Percentiles rank a stretch among this genome's conserved stretches.
Evolutionary conservation across 2,888 invertebrate species (phyloP).

Genomic region (Calliphora vomitoria): DNA sequence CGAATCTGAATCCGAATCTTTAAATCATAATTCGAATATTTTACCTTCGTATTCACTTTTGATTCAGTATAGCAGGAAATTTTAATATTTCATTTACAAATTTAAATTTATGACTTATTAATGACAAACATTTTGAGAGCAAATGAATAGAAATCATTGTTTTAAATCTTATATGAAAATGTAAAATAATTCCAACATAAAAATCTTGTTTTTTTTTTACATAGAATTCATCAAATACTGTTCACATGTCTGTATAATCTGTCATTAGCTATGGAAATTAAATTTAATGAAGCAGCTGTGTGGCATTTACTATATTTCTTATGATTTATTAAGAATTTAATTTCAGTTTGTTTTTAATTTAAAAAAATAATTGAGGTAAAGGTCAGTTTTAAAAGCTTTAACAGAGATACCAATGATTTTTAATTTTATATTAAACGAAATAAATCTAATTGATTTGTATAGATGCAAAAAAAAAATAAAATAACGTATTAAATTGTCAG

Average conservation of each 20-base stretch:
- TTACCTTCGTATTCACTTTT: too few species aligned
- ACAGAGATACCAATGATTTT: not conserved
- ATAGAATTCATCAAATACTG: too few species aligned
- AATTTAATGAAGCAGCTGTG: conserved; percentile 35
- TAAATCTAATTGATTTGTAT: conserved; percentile 33
- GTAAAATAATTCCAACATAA: too few species aligned
- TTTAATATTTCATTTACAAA: too few species aligned
- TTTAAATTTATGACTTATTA: too few species aligned
- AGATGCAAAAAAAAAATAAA: not conserved
- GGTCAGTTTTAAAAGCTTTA: conserved; percentile 20
- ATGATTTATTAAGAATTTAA: conserved; percentile 34
- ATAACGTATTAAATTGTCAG: conserved; percentile 10
- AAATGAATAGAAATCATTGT: too few species aligned
- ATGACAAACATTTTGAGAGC: too few species aligned
- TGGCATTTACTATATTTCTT: conserved; percentile 7
- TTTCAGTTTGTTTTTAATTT: not conserved
- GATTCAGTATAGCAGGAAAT: too few species aligned
- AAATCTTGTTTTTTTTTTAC: too few species aligned
- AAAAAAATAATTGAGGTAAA: conserved; percentile 42
- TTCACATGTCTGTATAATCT: not conserved
- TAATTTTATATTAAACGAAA: conserved; percentile 1
- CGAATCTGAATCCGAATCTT: too few species aligned
- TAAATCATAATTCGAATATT: too few species aligned
- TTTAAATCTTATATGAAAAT: too few species aligned
- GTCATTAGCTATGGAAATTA: conserved; percentile 34